Conservation (phyloP, 2,888 invertebrate genomes). For the Tolmerus cingulatus region DNA sequence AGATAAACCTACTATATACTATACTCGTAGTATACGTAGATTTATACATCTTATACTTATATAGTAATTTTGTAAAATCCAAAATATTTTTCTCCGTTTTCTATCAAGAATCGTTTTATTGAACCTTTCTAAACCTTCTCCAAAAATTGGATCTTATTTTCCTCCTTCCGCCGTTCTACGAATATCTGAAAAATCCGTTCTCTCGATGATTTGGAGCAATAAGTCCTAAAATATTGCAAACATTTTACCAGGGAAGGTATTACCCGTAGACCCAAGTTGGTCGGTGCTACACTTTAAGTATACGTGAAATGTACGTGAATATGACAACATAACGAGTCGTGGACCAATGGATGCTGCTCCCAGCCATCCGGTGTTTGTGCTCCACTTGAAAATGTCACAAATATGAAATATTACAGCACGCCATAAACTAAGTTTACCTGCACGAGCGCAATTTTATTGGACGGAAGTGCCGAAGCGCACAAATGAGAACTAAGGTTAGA, state of each 20-base stretch:
- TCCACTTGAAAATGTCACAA: neutral
- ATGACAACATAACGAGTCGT: neutral
- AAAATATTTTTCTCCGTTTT: neutral
- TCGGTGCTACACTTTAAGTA: neutral
- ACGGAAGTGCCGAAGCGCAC: neutral
- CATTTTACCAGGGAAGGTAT: neutral
- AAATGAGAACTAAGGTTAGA: constrained; percentile 1
- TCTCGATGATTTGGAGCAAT: neutral
- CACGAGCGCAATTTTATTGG: neutral
- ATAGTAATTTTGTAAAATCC: neutral
- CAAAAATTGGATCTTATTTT: neutral
- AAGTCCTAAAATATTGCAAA: neutral
- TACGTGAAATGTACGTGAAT: neutral
- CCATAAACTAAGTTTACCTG: neutral
- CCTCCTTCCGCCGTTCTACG: neutral
- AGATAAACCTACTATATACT: neutral
- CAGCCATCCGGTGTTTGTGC: neutral
- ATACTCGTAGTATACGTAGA: no score
- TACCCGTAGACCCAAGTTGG: neutral
- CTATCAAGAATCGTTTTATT: neutral
- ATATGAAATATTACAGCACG: constrained; percentile 6
- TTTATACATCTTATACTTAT: neutral
- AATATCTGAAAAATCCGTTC: neutral
- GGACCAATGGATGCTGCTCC: neutral
- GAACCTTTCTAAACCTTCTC: neutral